phyloP scores from a whole-genome alignment of 1,140 invertebrate species.

The Lepidurus arcticus region DNA sequence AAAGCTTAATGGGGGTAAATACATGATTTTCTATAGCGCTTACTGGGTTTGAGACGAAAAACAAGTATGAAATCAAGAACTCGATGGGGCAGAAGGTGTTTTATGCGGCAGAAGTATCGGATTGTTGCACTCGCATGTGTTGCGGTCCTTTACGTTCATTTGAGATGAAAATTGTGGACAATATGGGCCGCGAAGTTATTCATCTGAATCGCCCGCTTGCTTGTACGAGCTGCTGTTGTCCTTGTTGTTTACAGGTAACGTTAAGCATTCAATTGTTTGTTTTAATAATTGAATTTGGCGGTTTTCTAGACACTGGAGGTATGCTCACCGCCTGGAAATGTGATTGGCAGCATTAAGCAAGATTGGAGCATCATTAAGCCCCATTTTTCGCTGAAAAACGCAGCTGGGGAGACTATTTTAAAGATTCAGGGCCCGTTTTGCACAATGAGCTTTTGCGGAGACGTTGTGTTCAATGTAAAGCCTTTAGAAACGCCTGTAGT shows the following conservation, averaged over 20 bases:
- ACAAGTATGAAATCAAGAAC: slow-evolving; percentile 76
- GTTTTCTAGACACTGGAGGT: slow-evolving; percentile 58
- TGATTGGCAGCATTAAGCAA: no score
- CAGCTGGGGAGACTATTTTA: no score
- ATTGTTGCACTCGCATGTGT: slow-evolving; percentile 67
- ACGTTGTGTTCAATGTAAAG: slow-evolving; percentile 61
- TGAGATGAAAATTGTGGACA: slow-evolving; percentile 78
- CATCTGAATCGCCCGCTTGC: slow-evolving; percentile 65
- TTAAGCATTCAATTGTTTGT: background rate
- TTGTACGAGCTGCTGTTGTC: slow-evolving; percentile 70
- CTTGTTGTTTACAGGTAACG: slow-evolving; percentile 72
- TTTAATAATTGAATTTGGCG: slow-evolving; percentile 30
- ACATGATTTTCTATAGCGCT: slow-evolving; percentile 51
- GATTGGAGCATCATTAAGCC: no score
- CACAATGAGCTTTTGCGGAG: slow-evolving; percentile 69
- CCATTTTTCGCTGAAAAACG: no score
- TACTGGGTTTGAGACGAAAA: slow-evolving; percentile 77
- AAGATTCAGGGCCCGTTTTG: slow-evolving; percentile 77
- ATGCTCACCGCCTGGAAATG: slow-evolving; percentile 63
- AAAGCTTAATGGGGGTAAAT: slow-evolving; percentile 22
- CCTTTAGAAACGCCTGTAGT: no score
- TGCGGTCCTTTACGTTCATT: slow-evolving; percentile 71
- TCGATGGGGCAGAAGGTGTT: slow-evolving; percentile 71
- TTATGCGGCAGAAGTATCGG: slow-evolving; percentile 75
- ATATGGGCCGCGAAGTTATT: slow-evolving; percentile 68